These are phyloP conservation scores for Pachydiplax longipennis DNA, from an alignment of 2,888 invertebrate genomes.

Conservation along the genomic window DNA sequence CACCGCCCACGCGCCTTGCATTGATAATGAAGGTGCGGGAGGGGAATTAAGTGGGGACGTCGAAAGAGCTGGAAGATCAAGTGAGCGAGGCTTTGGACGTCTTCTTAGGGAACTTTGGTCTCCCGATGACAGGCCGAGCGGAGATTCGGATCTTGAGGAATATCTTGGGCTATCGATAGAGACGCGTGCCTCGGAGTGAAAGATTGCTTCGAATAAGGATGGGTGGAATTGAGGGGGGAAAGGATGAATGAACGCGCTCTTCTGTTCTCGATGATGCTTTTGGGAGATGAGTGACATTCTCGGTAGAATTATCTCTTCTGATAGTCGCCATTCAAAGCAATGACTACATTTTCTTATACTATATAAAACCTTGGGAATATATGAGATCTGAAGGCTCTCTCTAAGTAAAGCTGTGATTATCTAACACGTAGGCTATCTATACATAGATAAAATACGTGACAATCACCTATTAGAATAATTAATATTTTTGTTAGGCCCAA, in stretches of 20 bases:
- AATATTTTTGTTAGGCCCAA: too few species aligned
- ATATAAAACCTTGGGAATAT: too few species aligned
- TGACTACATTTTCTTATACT: too few species aligned
- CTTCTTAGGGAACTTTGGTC: neutral
- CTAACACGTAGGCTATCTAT: too few species aligned
- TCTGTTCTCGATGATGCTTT: too few species aligned
- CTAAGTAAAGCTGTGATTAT: too few species aligned
- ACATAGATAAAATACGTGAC: too few species aligned
- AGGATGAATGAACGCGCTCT: neutral
- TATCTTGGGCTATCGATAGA: neutral
- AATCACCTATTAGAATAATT: too few species aligned
- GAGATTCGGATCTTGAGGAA: neutral
- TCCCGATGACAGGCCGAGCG: neutral
- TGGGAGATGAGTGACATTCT: too few species aligned
- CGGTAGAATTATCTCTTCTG: too few species aligned
- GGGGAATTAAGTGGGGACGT: neutral
- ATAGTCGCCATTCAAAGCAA: too few species aligned
- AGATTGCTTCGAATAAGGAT: neutral
- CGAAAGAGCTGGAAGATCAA: neutral
- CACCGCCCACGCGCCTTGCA: constrained; percentile 5
- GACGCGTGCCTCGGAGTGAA: neutral
- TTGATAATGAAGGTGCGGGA: neutral
- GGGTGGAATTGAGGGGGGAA: neutral
- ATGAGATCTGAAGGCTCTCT: too few species aligned
- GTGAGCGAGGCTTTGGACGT: neutral